Base-by-base conservation (phyloP, 2,888 invertebrate species). In the Synanthedon vespiformis region DNA sequence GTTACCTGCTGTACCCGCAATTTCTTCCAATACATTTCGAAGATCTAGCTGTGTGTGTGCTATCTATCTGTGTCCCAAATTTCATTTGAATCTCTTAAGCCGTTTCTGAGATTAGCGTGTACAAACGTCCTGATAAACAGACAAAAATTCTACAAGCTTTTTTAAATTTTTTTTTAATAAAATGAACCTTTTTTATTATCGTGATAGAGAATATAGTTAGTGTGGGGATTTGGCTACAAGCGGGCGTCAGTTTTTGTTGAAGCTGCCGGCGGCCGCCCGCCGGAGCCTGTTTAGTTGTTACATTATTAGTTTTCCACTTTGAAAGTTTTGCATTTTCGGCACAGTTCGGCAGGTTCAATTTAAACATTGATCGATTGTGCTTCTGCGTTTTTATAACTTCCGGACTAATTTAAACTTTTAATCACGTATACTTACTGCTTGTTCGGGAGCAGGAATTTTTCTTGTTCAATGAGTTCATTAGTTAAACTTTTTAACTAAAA, bases 291-390 rank as follows among this genome's bases (percentile, higher is more conserved):
- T 72, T 70, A 69, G 68, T 70, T 69, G 73, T 78, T 80, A 74
- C 74, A 77, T 80, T 83, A 82, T 81, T 82, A 80, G 80, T 83
- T 83, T 80, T 68, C 70, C 76, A 76, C 74, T 74, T 65, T 60
- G 63, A 67, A 68, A 80, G 73, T 77, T 79, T 70, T 70, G 67
- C 65, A 75, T 77, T 78, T 80, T 76, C 73, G 72, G 68, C 63
- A 60, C 60, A 62, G 66, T 67, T 70, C 61, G 63, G 63, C 57
- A 62, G 63, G 68, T 64, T 64, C 61, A 73, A 74, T 75, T 77
- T 71, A 70, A 68, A 71, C 62, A 48, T 50, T 55, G 67, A 65
- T 72, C 70, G 61, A 74, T 74, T 61, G n/a, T 44, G 44, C 44
- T 44, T 14, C 6, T 59, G 52, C 53, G 58, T 54, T 72, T 74